Base-by-base conservation (phyloP, 2,888 invertebrate genomes). In the Achlya flavicornis region DNA sequence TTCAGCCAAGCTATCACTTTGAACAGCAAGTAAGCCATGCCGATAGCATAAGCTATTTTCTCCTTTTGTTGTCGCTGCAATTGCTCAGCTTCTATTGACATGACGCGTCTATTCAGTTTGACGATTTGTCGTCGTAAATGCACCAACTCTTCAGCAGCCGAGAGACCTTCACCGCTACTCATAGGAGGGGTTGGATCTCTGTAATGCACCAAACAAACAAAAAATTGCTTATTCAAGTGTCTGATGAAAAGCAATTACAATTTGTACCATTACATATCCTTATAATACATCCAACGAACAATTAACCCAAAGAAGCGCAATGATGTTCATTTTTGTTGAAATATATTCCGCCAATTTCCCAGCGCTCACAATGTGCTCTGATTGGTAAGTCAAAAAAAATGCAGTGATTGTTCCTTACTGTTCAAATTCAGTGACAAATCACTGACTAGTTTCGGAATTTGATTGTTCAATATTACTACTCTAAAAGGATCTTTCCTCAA, bases 81-180 rank as follows among this genome's bases (percentile, higher is more conserved):
- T 83, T 97, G 96, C 79, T 98, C 98, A 68, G 98, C 95, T 90
- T 98, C 98, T 70, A 98, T 95, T 7, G 97, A 95, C 94, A 98
- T 96, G 10, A 98, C 96, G 26, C 98, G 96, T 61, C 98, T 95
- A 86, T 98, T 97, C 70, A 98, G 87, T 86, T 98, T 98, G 32
- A 97, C 97, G 80, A 98, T 95, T 90, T 98, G 98, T 61, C 97
- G 95, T 68, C 98, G 95, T 78, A 98, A 94, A 89, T 98, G 97
- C 58, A 97, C 94, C 64, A 98, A 94, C 90, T 98, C 98, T 88
- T 98, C 98, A 57, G 95, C 93, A 69, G 96, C 94, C 10, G 96
- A 95, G 68, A 96, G 92, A 64, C 96, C 94, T 80, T 97, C 97
- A 12, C 94, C 95, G 70, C 89, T 94, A 41, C 94, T 94, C 80